Evolutionary conservation across 2,888 invertebrate species (phyloP), one percentile per base, ranked within the genome.

Genomic region (Plagiodera versicolora): DNA sequence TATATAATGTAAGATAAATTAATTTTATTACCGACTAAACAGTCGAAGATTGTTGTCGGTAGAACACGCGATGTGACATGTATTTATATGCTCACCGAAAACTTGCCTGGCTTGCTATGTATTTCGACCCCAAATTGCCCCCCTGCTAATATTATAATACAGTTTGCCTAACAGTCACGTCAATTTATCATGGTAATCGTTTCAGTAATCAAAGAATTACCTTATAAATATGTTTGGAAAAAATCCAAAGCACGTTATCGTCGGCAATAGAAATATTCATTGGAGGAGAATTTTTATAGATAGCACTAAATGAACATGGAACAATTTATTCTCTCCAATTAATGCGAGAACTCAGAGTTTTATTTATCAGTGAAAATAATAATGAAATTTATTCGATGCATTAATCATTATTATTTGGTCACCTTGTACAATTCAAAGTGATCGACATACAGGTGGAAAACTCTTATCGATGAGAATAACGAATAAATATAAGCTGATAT

Each of bases 21-120:
- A 80, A 81, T 81, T 81, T 80, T 79, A 80, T 80, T 79, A 78
- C 79, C 77, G 77, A 76, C 80, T 80, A 80, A 80, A 80, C 79
- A 80, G 80, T 74, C 77, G 72, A 78, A 79, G 79, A 79, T 79
- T 78, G 79, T 79, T 79, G 79, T 78, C 79, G 77, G 72, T 73
- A 71, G 65, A 70, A 75, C 80, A 80, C 80, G 80, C 80, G 77
- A 80, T 75, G 75, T 75, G 77, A 78, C 79, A 74, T 76, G 77
- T 77, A 78, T 62, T 58, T 58, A 44, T 58, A 62, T 53, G 53
- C 55, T 58, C 58, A 58, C 58, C 56, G 48, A 58, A 55, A 58
- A 54, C 58, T 58, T 35, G 39, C 19, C 45, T 55, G 54, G 55
- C 50, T 60, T 51, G 60, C 55, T 39, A 14, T 39, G 14, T 39